Evolutionary conservation across 1,140 invertebrate genomes (phyloP).

Genomic region (Ctenoplectra terminalis): DNA sequence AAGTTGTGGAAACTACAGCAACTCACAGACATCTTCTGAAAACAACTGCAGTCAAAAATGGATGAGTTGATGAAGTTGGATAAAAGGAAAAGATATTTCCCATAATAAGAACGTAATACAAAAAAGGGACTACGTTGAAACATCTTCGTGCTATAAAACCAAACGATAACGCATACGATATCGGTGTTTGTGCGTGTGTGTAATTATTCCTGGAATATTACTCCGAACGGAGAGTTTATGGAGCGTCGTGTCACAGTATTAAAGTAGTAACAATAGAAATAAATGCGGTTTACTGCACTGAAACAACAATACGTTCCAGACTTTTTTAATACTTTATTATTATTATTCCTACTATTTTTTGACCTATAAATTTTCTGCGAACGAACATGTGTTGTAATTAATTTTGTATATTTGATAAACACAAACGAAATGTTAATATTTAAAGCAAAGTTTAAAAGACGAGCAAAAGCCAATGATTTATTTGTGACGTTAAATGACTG

Average conservation of each 20-base stretch:
- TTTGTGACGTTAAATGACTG: too few species aligned
- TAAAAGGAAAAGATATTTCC: not conserved
- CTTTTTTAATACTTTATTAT: not conserved
- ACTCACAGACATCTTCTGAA: not conserved
- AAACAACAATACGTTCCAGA: not conserved
- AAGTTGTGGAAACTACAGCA: too few species aligned
- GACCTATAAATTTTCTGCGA: too few species aligned
- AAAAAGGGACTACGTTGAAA: not conserved
- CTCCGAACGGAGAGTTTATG: not conserved
- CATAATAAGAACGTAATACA: too few species aligned
- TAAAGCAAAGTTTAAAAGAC: too few species aligned
- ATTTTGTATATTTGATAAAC: too few species aligned
- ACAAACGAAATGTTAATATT: too few species aligned
- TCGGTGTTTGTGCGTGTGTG: not conserved
- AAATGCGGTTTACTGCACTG: constrained; percentile 5
- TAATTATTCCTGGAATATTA: not conserved
- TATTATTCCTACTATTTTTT: too few species aligned
- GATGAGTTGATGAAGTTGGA: not conserved
- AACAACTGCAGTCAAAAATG: not conserved
- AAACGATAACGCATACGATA: not conserved
- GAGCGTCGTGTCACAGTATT: constrained; percentile 24
- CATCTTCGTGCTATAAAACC: constrained; percentile 2
- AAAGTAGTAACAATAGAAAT: constrained; percentile 14
- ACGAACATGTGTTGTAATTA: too few species aligned
- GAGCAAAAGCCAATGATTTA: too few species aligned